phyloP scores from a whole-genome alignment of 2,797 vertebrate genomes.

The Silurus lanzhouensis region DNA sequence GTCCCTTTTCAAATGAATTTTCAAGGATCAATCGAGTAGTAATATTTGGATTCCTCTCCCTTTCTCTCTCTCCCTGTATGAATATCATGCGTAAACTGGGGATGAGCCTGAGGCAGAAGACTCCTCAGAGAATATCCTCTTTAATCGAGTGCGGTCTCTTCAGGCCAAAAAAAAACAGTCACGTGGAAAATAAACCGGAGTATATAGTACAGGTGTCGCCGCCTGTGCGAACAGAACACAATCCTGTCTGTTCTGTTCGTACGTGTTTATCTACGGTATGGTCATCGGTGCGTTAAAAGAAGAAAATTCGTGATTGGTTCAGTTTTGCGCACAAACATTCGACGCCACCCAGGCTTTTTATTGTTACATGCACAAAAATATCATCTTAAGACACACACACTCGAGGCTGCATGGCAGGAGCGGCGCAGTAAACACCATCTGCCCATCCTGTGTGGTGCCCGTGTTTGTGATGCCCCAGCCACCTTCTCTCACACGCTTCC shows the following conservation, averaged over 20 bases:
- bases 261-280: too few species aligned
- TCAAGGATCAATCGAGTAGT: conserved; percentile 36
- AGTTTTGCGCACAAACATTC: not conserved
- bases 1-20: conserved; percentile 33
- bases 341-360: not conserved
- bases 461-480: conserved; percentile 30
- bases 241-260: not conserved
- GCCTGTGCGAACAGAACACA: not conserved
- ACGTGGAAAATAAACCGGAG: conserved; percentile 14
- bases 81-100: conserved; percentile 34
- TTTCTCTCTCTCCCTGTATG: not conserved
- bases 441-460: conserved; percentile 57
- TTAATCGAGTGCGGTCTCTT: conserved; percentile 11
- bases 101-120: conserved; percentile 24
- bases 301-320: too few species aligned
- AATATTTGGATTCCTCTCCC: conserved; percentile 30
- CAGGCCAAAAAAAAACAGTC: not conserved
- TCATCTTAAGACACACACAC: not conserved
- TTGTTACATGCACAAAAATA: conserved; percentile 11
- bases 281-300: not conserved
- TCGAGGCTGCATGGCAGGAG: conserved; percentile 51
- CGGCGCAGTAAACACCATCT: conserved; percentile 70
- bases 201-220: not conserved
- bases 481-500: conserved; percentile 23
- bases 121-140: conserved; percentile 18